Evolutionary conservation across 1,140 invertebrate genomes (phyloP).

Genomic region (Trichomalopsis sarcophagae): DNA sequence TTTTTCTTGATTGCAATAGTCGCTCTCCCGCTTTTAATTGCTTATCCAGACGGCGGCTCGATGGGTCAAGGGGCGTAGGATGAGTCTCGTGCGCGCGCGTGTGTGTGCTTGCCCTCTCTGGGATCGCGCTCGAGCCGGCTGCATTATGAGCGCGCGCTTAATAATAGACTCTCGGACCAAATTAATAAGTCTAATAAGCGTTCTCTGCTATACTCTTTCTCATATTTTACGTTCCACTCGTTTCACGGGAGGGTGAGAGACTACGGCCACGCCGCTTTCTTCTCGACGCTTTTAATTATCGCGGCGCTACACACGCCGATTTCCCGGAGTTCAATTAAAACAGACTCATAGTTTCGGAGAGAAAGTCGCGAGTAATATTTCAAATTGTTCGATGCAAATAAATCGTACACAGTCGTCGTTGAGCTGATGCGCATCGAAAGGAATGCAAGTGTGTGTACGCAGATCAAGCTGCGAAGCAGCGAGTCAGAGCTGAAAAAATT

Average conservation of each 20-base stretch:
- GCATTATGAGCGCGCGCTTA: not conserved
- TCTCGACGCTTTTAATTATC: not conserved
- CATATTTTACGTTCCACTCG: constrained; percentile 44
- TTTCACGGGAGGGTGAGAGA: constrained; percentile 26
- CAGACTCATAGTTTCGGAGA: not conserved
- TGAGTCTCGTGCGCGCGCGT: not conserved
- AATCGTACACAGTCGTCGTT: no score
- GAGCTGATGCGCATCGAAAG: not conserved
- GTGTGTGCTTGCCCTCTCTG: not conserved
- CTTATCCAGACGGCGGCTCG: constrained; percentile 19
- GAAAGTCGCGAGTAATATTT: not conserved
- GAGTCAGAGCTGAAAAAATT: constrained; percentile 3
- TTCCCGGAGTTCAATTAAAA: not conserved
- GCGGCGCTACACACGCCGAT: constrained; percentile 20
- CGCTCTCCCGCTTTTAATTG: constrained; percentile 24
- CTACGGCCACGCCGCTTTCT: not conserved
- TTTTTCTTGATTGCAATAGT: not conserved
- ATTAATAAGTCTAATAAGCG: constrained; percentile 52
- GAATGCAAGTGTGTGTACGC: no score
- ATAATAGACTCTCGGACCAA: constrained; percentile 43
- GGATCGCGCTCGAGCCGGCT: not conserved
- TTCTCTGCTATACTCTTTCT: constrained; percentile 34
- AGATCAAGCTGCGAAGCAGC: not conserved
- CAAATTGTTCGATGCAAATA: no score
- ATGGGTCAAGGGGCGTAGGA: constrained; percentile 47